phyloP scores from a whole-genome alignment of 2,113 vertebrate species.

The Psittacula cyanocephala region DNA sequence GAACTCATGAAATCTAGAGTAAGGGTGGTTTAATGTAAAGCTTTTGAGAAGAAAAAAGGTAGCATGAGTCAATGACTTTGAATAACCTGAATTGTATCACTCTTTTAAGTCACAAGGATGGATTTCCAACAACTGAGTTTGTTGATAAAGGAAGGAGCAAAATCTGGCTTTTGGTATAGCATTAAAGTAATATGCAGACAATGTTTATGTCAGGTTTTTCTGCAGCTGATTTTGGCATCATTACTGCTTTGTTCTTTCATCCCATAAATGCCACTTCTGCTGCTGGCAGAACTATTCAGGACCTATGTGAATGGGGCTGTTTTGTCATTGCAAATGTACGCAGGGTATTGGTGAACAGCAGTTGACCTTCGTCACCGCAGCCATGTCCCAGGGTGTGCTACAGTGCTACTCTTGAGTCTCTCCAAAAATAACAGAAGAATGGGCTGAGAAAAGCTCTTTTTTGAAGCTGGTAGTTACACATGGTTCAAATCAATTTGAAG shows the following conservation, averaged over 20 bases:
- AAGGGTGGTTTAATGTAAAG: neutral
- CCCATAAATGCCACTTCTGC: neutral
- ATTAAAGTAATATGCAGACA: neutral
- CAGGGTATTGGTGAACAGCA: neutral
- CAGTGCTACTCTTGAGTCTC: neutral
- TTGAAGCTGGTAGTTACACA: neutral
- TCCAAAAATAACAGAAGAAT: neutral
- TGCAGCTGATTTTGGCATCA: neutral
- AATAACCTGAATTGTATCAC: neutral
- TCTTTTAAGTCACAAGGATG: neutral
- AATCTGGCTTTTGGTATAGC: neutral
- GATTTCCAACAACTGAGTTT: neutral
- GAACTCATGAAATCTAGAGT: neutral
- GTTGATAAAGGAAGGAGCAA: neutral
- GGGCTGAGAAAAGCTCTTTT: neutral
- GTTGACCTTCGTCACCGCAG: neutral
- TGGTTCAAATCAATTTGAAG: neutral
- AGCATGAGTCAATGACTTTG: neutral
- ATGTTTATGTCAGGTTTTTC: neutral
- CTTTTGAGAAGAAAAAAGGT: neutral
- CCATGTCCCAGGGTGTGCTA: neutral
- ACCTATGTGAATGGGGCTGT: neutral
- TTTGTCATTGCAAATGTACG: neutral
- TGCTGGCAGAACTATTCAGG: neutral
- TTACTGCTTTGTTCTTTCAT: neutral